phyloP scores from a whole-genome alignment of 2,888 invertebrate species.

The Tetheella fluctuosa region DNA sequence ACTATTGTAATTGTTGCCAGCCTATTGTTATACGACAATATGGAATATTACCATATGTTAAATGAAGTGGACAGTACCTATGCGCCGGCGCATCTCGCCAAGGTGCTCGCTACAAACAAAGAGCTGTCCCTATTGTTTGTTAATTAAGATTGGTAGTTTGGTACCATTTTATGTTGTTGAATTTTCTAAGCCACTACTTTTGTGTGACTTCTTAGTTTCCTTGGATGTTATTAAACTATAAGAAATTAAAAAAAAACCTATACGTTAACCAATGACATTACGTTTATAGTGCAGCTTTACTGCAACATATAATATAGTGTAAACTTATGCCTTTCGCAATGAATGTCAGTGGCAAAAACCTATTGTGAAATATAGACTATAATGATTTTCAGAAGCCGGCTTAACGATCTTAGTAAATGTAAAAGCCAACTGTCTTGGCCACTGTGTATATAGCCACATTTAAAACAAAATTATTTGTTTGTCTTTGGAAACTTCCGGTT shows the following conservation, averaged over 20 bases:
- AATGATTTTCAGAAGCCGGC: neutral
- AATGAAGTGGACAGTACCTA: constrained; percentile 24
- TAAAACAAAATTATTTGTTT: neutral
- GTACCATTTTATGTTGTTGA: neutral
- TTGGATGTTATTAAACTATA: neutral
- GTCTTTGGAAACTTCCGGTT: neutral
- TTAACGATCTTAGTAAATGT: neutral
- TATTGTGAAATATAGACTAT: neutral
- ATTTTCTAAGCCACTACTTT: constrained; percentile 1
- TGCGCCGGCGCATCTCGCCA: constrained; percentile 34
- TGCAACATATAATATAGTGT: neutral
- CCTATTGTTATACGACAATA: constrained; percentile 45
- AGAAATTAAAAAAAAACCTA: neutral
- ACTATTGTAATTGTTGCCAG: constrained; percentile 63
- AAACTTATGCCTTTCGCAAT: neutral
- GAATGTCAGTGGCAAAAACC: neutral
- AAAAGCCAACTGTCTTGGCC: neutral
- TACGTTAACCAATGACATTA: neutral
- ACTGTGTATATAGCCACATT: neutral
- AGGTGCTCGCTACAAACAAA: constrained; percentile 37
- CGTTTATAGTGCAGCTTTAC: no score
- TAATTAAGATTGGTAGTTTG: constrained; percentile 32
- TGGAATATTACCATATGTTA: constrained; percentile 54
- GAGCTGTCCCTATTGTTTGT: constrained; percentile 48
- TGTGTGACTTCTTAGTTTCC: neutral